phyloP scores from a whole-genome alignment of 30 jellyfish, hydroid and myxozoan species.

The Hydractinia symbiolongicarpus region DNA sequence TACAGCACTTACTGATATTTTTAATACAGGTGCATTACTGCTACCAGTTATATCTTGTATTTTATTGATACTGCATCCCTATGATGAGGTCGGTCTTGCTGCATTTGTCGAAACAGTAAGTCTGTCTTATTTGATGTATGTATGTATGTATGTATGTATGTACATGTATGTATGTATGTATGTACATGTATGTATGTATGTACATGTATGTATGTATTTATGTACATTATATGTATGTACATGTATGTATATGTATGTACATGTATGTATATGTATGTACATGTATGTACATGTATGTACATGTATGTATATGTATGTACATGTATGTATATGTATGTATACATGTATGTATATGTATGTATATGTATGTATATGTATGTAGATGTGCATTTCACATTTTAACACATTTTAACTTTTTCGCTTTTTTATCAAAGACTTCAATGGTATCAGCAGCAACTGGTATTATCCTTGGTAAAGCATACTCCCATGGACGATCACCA shows the following conservation, averaged over 20 bases:
- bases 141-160: no score
- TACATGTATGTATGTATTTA: no score
- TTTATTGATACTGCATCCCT: slow-evolving; percentile 75
- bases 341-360: background rate
- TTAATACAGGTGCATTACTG: slow-evolving; percentile 43
- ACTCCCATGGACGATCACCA: slow-evolving; percentile 65
- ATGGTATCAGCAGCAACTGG: slow-evolving; percentile 82
- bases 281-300: no score
- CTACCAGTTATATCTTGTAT: slow-evolving; percentile 66
- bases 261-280: background rate
- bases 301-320: no score
- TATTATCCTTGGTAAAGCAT: slow-evolving; percentile 64
- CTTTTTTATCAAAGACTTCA: slow-evolving; percentile 41
- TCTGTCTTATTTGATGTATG: background rate
- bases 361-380: background rate
- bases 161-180: no score
- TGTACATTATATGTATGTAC: background rate
- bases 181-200: no score
- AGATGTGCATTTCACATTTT: background rate
- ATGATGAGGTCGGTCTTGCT: slow-evolving; percentile 71
- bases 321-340: no score
- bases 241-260: no score
- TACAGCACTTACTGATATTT: background rate
- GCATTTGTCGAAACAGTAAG: slow-evolving; percentile 90
- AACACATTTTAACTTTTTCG: background rate